Conservation (phyloP, 35 echinoderm and acorn worm species). For the Acanthaster planci region DNA sequence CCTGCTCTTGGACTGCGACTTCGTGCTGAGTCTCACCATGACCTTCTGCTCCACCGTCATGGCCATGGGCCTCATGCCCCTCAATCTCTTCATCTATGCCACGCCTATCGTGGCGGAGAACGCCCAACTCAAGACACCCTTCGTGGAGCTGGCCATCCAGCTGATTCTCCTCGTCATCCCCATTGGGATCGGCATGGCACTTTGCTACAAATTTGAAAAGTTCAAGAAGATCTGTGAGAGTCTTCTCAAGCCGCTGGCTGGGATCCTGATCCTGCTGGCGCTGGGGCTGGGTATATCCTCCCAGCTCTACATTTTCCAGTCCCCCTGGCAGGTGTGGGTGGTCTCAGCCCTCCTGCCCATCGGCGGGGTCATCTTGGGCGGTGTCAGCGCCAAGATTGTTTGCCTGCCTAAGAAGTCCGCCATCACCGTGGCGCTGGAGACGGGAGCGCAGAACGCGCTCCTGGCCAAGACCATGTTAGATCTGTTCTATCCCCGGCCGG, state of each 20-base stretch:
- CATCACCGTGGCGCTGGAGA: slow-evolving; percentile 82
- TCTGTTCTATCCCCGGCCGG: slow-evolving; percentile 69
- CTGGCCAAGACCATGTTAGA: slow-evolving; percentile 77
- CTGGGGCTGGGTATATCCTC: slow-evolving; percentile 53
- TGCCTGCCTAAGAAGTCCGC: slow-evolving; percentile 36
- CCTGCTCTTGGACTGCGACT: slow-evolving; percentile 76
- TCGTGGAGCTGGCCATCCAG: slow-evolving; percentile 56
- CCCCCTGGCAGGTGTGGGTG: slow-evolving; percentile 41
- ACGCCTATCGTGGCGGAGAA: slow-evolving; percentile 36
- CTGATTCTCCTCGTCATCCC: slow-evolving; percentile 65
- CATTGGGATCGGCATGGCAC: slow-evolving; percentile 55
- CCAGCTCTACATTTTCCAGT: slow-evolving; percentile 63
- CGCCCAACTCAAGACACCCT: slow-evolving; percentile 73
- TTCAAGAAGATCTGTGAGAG: slow-evolving; percentile 57
- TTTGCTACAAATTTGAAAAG: slow-evolving; percentile 63
- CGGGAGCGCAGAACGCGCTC: slow-evolving; percentile 78
- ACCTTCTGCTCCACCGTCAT: slow-evolving; percentile 81
- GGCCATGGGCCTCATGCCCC: slow-evolving; percentile 89
- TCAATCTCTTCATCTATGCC: slow-evolving; percentile 91
- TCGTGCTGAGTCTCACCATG: slow-evolving; percentile 93
- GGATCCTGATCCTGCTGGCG: slow-evolving; percentile 45
- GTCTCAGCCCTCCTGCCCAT: slow-evolving; percentile 46
- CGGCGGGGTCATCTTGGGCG: slow-evolving; percentile 49
- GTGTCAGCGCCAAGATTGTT: slow-evolving; percentile 59
- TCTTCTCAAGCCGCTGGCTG: slow-evolving; percentile 66